These are phyloP conservation scores for Aplocera efformata DNA, from an alignment of 2,888 invertebrate genomes.

Conservation along the genomic window DNA sequence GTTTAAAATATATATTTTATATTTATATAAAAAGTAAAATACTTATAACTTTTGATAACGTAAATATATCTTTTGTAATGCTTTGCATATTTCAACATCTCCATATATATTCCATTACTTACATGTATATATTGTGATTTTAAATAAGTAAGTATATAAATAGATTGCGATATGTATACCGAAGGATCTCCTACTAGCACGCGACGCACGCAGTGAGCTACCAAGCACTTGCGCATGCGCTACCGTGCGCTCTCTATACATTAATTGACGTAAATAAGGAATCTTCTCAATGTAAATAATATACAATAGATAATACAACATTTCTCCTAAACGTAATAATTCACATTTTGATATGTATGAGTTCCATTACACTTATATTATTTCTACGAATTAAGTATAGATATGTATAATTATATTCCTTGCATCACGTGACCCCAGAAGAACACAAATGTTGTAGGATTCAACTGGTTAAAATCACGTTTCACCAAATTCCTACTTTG, in stretches of 20 bases:
- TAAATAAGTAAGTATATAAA: constrained; percentile 3
- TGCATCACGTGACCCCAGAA: no score
- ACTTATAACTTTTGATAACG: constrained; percentile 2
- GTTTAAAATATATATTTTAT: no score
- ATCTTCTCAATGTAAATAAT: constrained; percentile 52
- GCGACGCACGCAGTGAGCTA: constrained; percentile 36
- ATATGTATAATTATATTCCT: neutral
- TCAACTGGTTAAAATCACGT: no score
- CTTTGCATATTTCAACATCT: constrained; percentile 16
- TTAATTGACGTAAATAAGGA: constrained; percentile 80
- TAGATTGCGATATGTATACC: constrained; percentile 16
- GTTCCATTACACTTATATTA: constrained; percentile 45
- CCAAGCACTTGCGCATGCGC: constrained; percentile 41
- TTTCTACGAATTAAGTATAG: constrained; percentile 33
- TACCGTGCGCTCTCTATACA: constrained; percentile 50
- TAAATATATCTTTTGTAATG: constrained; percentile 12
- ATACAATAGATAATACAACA: constrained; percentile 43
- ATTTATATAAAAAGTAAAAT: no score
- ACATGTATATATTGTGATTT: constrained; percentile 1
- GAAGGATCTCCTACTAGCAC: constrained; percentile 16
- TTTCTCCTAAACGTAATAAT: constrained; percentile 53
- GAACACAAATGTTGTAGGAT: no score
- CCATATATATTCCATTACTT: constrained; percentile 4
- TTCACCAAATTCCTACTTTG: no score
- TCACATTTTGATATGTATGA: constrained; percentile 72